A percentile compares a stretch with the other conserved stretches of the same genome.
phyloP scores from a whole-genome alignment of 2,797 vertebrate species.

The Microctenopoma steveboyesi region DNA sequence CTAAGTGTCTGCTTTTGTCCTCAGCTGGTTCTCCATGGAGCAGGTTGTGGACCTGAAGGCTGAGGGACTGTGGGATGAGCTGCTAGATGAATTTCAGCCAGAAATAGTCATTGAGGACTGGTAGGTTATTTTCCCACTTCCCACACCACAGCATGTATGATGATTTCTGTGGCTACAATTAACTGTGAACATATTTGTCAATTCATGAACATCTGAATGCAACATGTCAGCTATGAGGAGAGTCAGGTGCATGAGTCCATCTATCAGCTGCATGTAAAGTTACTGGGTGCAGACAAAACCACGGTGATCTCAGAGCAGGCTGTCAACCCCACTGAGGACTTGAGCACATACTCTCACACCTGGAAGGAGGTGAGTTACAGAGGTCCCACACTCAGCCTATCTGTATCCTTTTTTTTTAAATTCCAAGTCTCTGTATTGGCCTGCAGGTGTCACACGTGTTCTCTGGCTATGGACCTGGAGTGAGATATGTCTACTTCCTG shows the following conservation, averaged over 20 bases:
- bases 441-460: constrained; percentile 88
- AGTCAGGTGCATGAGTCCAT: constrained; percentile 83
- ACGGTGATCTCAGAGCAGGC: constrained; percentile 82
- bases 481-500: constrained; percentile 82
- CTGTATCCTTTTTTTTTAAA: not conserved
- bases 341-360: constrained; percentile 72
- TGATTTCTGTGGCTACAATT: constrained; percentile 1
- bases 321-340: constrained; percentile 68
- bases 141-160: not conserved
- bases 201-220: too few relatives aligned
- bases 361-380: constrained; percentile 81
- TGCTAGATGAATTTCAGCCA: constrained; percentile 87
- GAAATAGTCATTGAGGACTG: constrained; percentile 86
- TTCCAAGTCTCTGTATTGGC: constrained; percentile 42
- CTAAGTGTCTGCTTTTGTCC: constrained; percentile 8
- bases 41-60: constrained; percentile 87
- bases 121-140: constrained; percentile 60
- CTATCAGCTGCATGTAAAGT: constrained; percentile 86
- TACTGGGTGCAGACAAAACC: constrained; percentile 82
- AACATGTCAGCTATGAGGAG: constrained; percentile 86
- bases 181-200: too few relatives aligned
- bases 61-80: constrained; percentile 87
- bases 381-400: too few relatives aligned
- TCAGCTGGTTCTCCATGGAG: constrained; percentile 89
- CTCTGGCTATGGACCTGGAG: constrained; percentile 85